A percentile compares a stretch with the other conserved stretches of the same genome.
Conservation (phyloP, 2,113 vertebrate species). For the Nesoenas mayeri region DNA sequence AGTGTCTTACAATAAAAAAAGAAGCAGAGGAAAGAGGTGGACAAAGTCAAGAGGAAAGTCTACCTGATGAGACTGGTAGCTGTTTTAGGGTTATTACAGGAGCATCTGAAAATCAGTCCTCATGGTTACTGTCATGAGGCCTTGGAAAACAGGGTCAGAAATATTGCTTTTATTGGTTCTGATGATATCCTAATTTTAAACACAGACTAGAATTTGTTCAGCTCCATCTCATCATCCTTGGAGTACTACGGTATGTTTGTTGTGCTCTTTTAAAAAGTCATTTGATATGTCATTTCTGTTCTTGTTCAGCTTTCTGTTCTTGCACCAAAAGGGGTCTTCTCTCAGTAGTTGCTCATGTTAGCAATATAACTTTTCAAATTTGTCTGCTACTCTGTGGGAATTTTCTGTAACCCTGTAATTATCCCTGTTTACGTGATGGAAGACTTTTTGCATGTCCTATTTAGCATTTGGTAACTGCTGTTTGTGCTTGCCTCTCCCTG, state of each 20-base stretch:
- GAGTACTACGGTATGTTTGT: background rate
- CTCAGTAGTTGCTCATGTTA: background rate
- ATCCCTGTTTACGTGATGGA: constrained; percentile 60
- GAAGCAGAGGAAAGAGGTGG: background rate
- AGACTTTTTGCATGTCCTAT: constrained; percentile 63
- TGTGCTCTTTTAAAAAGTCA: background rate
- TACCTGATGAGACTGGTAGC: background rate
- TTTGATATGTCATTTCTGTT: background rate
- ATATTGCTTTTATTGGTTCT: background rate
- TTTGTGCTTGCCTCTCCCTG: constrained; percentile 53
- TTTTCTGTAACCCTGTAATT: constrained; percentile 65
- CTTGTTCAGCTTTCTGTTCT: background rate
- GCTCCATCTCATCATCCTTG: background rate
- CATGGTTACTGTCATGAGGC: background rate
- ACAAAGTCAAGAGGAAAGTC: background rate
- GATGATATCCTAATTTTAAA: background rate
- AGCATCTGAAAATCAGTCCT: background rate
- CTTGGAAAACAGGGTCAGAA: background rate
- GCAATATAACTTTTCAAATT: constrained; percentile 14
- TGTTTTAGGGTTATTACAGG: background rate
- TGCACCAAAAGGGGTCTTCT: background rate
- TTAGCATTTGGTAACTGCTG: constrained; percentile 61
- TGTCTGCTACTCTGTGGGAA: constrained; percentile 52
- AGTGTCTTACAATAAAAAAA: background rate
- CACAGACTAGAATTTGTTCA: background rate